These are phyloP conservation scores for Adoxophyes honmai DNA, from an alignment of 1,140 invertebrate species.

Conservation along the genomic window DNA sequence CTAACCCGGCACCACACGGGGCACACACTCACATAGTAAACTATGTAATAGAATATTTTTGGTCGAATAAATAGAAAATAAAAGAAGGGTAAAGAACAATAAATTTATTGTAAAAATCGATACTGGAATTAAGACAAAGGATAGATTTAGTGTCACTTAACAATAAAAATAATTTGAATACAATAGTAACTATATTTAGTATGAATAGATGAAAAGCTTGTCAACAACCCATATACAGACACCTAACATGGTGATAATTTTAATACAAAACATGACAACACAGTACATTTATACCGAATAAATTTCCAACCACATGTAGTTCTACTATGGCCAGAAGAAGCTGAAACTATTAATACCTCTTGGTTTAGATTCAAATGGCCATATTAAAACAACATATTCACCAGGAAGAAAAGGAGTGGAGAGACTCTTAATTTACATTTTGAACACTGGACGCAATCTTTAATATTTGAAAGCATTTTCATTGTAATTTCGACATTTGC, in stretches of 20 bases:
- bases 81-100: slow-evolving; percentile 46
- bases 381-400: too few relatives aligned
- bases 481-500: too few relatives aligned
- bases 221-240: slow-evolving; percentile 65
- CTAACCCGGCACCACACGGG: too few relatives aligned
- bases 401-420: too few relatives aligned
- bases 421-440: not conserved
- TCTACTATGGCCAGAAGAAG: too few relatives aligned
- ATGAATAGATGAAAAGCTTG: slow-evolving; percentile 46
- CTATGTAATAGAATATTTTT: too few relatives aligned
- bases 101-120: slow-evolving; percentile 64
- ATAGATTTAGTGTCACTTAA: slow-evolving; percentile 54
- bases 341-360: too few relatives aligned
- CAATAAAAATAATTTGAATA: slow-evolving; percentile 54
- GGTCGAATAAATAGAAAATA: slow-evolving; percentile 20
- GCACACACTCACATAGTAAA: too few relatives aligned
- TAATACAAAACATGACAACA: slow-evolving; percentile 34
- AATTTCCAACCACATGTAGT: too few relatives aligned
- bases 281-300: slow-evolving; percentile 13
- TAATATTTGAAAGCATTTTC: slow-evolving; percentile 2
- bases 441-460: slow-evolving; percentile 11
- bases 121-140: slow-evolving; percentile 68
- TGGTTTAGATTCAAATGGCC: too few relatives aligned
- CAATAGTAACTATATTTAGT: slow-evolving; percentile 43
- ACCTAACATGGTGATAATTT: slow-evolving; percentile 39